These are phyloP conservation scores for Cydia strobilella DNA, from an alignment of 1,140 invertebrate genomes.

Conservation along the genomic window DNA sequence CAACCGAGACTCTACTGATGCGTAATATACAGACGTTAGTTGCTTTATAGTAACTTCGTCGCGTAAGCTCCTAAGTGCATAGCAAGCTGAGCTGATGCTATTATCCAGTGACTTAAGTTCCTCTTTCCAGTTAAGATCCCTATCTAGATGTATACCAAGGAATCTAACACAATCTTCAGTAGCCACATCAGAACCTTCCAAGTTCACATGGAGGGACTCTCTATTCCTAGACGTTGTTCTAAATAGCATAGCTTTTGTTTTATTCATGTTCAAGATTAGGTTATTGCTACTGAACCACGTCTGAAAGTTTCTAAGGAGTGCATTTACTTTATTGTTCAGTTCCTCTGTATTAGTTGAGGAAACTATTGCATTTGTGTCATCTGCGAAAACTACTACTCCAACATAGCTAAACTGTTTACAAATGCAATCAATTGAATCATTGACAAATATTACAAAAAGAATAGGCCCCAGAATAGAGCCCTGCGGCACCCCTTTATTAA, in stretches of 20 bases:
- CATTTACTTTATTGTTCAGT: constrained; percentile 15
- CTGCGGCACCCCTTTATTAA: not conserved
- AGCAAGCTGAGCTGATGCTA: constrained; percentile 1
- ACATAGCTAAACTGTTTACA: not conserved
- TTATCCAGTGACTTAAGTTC: constrained; percentile 1
- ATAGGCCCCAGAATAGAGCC: not conserved
- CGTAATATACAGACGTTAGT: not conserved
- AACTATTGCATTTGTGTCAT: constrained; percentile 12
- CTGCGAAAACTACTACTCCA: not conserved
- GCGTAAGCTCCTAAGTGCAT: not conserved
- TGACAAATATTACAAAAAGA: not conserved
- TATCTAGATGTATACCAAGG: not conserved
- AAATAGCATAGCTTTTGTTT: constrained; percentile 13
- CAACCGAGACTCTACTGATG: no score
- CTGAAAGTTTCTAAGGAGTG: not conserved
- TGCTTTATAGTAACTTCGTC: constrained; percentile 29
- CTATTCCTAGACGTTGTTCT: not conserved
- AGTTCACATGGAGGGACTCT: not conserved
- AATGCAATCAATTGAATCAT: constrained; percentile 7
- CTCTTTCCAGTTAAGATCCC: not conserved
- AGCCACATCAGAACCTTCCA: not conserved
- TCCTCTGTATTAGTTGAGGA: not conserved
- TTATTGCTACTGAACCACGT: not conserved
- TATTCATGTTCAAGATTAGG: not conserved
- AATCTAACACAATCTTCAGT: not conserved